Base-by-base conservation (phyloP, 2,888 invertebrate species). In the Agrotis clavis region DNA sequence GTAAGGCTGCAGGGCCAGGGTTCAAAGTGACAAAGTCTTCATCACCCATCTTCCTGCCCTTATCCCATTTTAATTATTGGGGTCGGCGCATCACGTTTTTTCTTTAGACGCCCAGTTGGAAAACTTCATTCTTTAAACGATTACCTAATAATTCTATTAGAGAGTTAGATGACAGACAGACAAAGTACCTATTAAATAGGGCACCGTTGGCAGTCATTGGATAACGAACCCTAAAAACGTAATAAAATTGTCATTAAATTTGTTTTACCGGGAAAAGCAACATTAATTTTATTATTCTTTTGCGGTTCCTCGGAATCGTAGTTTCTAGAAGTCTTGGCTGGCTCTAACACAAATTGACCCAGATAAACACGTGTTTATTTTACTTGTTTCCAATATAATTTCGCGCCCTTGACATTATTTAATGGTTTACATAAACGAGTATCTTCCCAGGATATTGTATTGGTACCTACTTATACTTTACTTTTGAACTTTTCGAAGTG, bases 201-300 rank as follows among this genome's bases (percentile, higher is more conserved):
- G 9, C 1, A 7, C 5, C 13, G 35, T 57, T 57, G 5, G 1
- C 13, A 57, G 5, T 1, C n/a, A 14, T 57, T 35, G 35, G n/a
- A 2, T n/a, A 57, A 18, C n/a, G 57, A 35, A 19, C 35, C 35
- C 57, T 35, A 35, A 35, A n/a, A 67, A 65, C 47, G 48, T 53
- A 82, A 73, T 14, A 67, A 54, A 66, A 79, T 80, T 79, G 70
- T 59, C 60, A 75, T 80, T 78, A 47, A 63, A 74, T 66, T 66
- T 67, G 53, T 67, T 60, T 67, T 51, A 47, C 16, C 19, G 47
- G 30, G 25, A 66, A 30, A 57, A 45, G 16, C 11, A 76, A 67
- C 7, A 69, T 51, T 73, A 57, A 18, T 51, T 50, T 45, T 16
- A 50, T 76, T 56, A 59, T 7, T 74, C 48, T n/a, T 45, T 45